Percentiles rank a stretch among this genome's conserved stretches.
Conservation (phyloP, 2,797 vertebrate genomes). For the Pseudopleuronectes americanus region DNA sequence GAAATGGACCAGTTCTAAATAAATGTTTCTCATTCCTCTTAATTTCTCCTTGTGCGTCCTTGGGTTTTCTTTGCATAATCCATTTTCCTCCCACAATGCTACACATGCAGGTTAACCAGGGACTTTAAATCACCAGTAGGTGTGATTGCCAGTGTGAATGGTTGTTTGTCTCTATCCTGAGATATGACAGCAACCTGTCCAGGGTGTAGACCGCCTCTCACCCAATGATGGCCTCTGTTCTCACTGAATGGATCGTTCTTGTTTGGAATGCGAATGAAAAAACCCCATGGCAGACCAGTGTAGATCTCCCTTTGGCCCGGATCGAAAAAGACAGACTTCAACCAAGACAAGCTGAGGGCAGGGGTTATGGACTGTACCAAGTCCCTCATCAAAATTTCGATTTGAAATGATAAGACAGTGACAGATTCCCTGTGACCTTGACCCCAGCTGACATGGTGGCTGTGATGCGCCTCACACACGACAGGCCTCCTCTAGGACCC, state of each 20-base stretch:
- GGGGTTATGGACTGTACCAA: conserved; percentile 64
- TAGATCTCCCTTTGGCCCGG: conserved; percentile 39
- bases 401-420: conserved; percentile 76
- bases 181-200: neutral
- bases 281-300: conserved; percentile 24
- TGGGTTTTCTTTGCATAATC: neutral
- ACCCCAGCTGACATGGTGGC: conserved; percentile 64
- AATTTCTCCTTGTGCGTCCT: neutral
- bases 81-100: neutral
- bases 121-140: neutral
- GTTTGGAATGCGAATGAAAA: conserved; percentile 24
- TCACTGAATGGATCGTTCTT: conserved; percentile 8
- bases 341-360: conserved; percentile 68
- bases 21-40: neutral
- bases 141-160: neutral
- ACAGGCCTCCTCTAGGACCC: conserved; percentile 36
- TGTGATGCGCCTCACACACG: conserved; percentile 28
- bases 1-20: neutral
- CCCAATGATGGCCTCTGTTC: conserved; percentile 1
- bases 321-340: conserved; percentile 59
- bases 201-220: too few relatives aligned
- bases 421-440: conserved; percentile 73
- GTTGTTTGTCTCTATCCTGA: neutral
- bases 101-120: neutral
- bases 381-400: conserved; percentile 77